Percentiles rank a stretch among this genome's conserved stretches.
These are phyloP conservation scores for Noctua janthina DNA, from an alignment of 2,888 invertebrate species.

Conservation along the genomic window DNA sequence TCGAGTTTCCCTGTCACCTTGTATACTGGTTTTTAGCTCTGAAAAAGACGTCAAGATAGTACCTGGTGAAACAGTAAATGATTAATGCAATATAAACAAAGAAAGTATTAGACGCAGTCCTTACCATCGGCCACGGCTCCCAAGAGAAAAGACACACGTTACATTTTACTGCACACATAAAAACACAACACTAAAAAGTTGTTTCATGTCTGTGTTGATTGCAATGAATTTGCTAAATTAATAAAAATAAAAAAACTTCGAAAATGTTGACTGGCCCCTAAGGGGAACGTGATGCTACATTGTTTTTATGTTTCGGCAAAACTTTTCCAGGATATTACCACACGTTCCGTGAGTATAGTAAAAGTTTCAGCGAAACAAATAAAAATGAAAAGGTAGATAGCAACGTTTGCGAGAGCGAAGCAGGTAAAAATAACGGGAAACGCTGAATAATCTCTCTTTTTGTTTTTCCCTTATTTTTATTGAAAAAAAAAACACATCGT, in stretches of 20 bases:
- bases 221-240: constrained; percentile 63
- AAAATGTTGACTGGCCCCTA: constrained; percentile 31
- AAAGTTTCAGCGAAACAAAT: constrained; percentile 46
- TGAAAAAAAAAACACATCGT: not conserved
- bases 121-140: not conserved
- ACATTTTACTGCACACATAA: constrained; percentile 55
- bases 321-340: constrained; percentile 48
- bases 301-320: constrained; percentile 52
- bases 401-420: not conserved
- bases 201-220: constrained; percentile 52
- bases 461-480: constrained; percentile 16
- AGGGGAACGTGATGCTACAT: constrained; percentile 35
- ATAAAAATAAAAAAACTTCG: constrained; percentile 27
- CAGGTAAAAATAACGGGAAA: constrained; percentile 41
- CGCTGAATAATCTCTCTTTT: constrained; percentile 26
- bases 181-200: constrained; percentile 57
- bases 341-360: constrained; percentile 31
- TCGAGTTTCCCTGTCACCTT: too few relatives aligned
- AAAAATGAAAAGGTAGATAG: constrained; percentile 20
- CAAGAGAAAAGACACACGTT: constrained; percentile 43
- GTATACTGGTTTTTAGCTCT: not conserved
- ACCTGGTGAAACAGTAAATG: constrained; percentile 13
- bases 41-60: constrained; percentile 10
- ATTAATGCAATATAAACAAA: constrained; percentile 5
- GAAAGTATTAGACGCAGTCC: constrained; percentile 25